Base-by-base conservation (phyloP, 2,888 invertebrate genomes). In the Ornithoptera priamus region DNA sequence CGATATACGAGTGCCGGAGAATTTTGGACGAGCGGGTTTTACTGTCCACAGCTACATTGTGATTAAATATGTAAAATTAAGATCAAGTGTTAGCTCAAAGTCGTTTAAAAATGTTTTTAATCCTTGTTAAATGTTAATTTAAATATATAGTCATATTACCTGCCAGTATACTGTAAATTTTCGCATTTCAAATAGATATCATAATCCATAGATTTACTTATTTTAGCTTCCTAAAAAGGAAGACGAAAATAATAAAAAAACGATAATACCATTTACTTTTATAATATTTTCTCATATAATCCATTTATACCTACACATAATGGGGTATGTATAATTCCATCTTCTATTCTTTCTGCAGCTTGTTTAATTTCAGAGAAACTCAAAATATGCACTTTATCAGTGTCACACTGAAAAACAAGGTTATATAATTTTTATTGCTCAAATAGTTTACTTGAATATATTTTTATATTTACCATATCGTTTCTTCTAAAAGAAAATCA, bases 141-240 rank as follows among this genome's bases (percentile, higher is more conserved):
- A 17, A 12, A 53, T 61, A 58, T 24, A 68, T 59, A 15, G 56
- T 57, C 15, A 36, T 39, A 20, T 81, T 87, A 96, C 96, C 96
- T 97, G 79, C 97, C 97, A 30, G 97, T 97, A 74, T 94, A 95
- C 85, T 97, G 97, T 50, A 97, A 91, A 84, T 96, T 97, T 84
- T 98, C 97, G 85, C 97, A 97, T 89, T 97, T 97, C 79, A 97
- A 93, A 85, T 94, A 97, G 65, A 97, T 89, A 69, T 89, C 81
- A 72, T 92, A 92, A 75, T 97, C 95, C 94, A 97, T 95, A 69
- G 80, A 85, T 82, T 89, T 91, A 74, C 89, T 87, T 36, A 90
- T 72, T 77, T 92, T 92, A n/a, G 92, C 88, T 81, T 92, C 92
- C 92, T 92, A 82, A 69, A 85, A 39, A 39, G 39, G 39, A 39